Evolutionary conservation across 2,888 invertebrate species (phyloP), one percentile per base, ranked within the genome.

Genomic region (Synanthedon vespiformis): DNA sequence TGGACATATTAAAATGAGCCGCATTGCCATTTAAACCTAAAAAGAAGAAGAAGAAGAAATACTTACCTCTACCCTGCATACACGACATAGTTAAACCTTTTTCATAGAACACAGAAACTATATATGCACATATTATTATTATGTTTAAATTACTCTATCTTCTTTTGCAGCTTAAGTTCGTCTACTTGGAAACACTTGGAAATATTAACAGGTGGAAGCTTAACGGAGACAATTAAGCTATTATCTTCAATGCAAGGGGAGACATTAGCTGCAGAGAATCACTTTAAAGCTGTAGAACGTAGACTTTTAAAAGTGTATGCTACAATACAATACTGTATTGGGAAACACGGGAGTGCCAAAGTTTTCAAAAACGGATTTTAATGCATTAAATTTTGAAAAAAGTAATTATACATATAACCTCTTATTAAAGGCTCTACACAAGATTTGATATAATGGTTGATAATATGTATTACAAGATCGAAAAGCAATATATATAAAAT

Each of bases 211-310:
- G 94, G 94, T 3, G 94, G 94, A 48, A 89, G 90, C 52, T 76
- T 96, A 48, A 91, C 92, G 44, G 83, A 85, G 52, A 84, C 82
- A 40, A 76, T 87, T 10, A 83, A 83, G 59, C 49, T 78, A 40
- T 63, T 86, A 49, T 87, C 90, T 56, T 89, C 92, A 40, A 78
- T 95, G 52, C 82, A 89, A 58, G 74, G 72, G 2, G 79, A 85
- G 57, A 91, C 90, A 8, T 72, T 95, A 4, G 88, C 95, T 12
- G 92, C 92, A 2, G 89, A 91, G 52, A 89, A 90, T 48, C 95
- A 96, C 77, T 90, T 92, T 54, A 87, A 89, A 64, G 95, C 95
- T 10, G 86, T 96, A 48, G 94, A 96, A 72, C 84, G 95, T 58
- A 86, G 96, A 69, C 74, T 96, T 44, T 77, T 92, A 52, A 90